Conservation (phyloP, 2,797 vertebrate species). For the Halcyon leucocephala region DNA sequence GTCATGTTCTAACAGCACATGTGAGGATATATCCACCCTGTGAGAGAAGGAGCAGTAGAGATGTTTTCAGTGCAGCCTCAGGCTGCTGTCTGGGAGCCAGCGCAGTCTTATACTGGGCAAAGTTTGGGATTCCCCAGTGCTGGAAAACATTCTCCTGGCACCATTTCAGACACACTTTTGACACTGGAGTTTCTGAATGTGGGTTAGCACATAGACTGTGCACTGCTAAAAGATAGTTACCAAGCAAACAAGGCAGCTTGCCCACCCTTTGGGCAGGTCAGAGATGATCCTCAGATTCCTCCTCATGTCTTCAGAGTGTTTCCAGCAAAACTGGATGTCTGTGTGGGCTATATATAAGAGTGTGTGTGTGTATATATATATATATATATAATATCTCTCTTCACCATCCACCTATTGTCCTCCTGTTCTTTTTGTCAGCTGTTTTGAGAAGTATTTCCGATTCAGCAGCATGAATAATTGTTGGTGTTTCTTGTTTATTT, state of each 20-base stretch:
- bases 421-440: slow-evolving; percentile 71
- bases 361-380: slow-evolving; percentile 5
- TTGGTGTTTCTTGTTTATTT: slow-evolving; percentile 65
- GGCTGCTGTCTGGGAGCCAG: not conserved
- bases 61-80: not conserved
- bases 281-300: slow-evolving; percentile 39
- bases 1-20: not conserved
- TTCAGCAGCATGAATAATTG: slow-evolving; percentile 64
- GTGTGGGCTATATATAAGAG: slow-evolving; percentile 19
- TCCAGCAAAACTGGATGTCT: slow-evolving; percentile 44
- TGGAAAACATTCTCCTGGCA: slow-evolving; percentile 11
- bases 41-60: not conserved
- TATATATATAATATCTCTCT: slow-evolving; percentile 15
- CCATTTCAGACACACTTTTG: slow-evolving; percentile 30
- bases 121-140: not conserved
- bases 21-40: not conserved
- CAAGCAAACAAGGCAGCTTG: slow-evolving; percentile 45
- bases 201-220: not conserved
- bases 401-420: slow-evolving; percentile 68
- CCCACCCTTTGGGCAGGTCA: slow-evolving; percentile 48
- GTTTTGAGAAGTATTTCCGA: slow-evolving; percentile 80
- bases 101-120: not conserved
- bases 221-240: slow-evolving; percentile 38
- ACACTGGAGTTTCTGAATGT: not conserved
- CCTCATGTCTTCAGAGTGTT: slow-evolving; percentile 38